Evolutionary conservation across 1,140 invertebrate species (phyloP), one percentile per base, ranked within the genome.

Genomic region (Drosophila busckii): DNA sequence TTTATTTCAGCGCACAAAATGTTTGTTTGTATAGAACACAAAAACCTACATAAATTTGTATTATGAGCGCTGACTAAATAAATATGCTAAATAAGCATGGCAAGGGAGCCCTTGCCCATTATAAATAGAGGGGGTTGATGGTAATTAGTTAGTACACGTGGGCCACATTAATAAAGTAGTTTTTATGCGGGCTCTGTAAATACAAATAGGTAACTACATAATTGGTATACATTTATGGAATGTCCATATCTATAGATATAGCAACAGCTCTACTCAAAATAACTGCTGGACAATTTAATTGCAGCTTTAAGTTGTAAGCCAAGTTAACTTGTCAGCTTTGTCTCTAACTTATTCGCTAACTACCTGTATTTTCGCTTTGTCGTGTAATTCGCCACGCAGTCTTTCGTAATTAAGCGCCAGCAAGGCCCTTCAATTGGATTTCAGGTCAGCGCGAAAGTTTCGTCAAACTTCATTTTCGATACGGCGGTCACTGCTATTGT

Each of bases 31-130:
- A 53, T 49, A 62, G 67, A 66, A 78, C 41, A 70, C 65, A 8
- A 13, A n/a, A n/a, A n/a, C n/a, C 35, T 29, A 78, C 55, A 76
- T 70, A 76, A 62, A 66, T 70, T 78, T 67, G 71, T 78, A 78
- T 76, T 76, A 78, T 67, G 59, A 63, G 48, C 73, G 71, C 67
- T 67, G 62, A 78, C 56, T 58, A 63, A 78, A 63, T 63, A 48
- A 67, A 76, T 62, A 71, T 50, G 42, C 50, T 66, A 52, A 56
- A 53, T 70, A 41, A 46, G 34, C 25, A 45, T n/a, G n/a, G n/a
- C n/a, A 28, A 35, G 31, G 34, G 19, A 28, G 10, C 16, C 7
- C 2, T 13, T 3, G 5, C 4, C 12, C 10, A 31, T 25, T 8
- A 17, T n/a, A 26, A 28, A 20, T 17, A 10, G 10, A 10, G 6